These are phyloP conservation scores for Hemaris fuciformis DNA, from an alignment of 2,888 invertebrate species.

Conservation along the genomic window DNA sequence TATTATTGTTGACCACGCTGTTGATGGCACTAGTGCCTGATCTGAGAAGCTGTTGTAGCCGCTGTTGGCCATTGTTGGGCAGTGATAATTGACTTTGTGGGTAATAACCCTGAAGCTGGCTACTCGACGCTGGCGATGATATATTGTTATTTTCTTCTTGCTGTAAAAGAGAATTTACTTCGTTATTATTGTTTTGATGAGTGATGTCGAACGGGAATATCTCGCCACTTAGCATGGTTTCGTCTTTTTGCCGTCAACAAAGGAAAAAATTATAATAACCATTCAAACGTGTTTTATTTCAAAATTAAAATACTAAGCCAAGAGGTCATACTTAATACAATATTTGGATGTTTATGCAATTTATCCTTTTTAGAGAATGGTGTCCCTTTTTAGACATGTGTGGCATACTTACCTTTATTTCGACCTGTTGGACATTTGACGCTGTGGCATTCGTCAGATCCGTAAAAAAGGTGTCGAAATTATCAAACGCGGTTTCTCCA, in stretches of 20 bases:
- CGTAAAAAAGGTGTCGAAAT: constrained; percentile 90
- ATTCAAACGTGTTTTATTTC: too few relatives aligned
- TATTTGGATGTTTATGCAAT: too few relatives aligned
- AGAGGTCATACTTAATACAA: too few relatives aligned
- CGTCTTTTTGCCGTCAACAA: too few relatives aligned
- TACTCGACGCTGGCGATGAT: constrained; percentile 67
- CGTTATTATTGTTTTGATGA: too few relatives aligned
- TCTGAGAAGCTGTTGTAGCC: constrained; percentile 69
- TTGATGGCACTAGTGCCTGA: constrained; percentile 76
- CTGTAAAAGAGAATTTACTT: constrained; percentile 52
- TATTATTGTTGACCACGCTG: constrained; percentile 69
- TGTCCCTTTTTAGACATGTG: too few relatives aligned
- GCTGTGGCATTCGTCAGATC: constrained; percentile 87
- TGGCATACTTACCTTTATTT: constrained; percentile 85
- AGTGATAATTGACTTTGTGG: constrained; percentile 61
- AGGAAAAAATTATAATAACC: too few relatives aligned
- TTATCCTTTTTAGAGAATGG: too few relatives aligned
- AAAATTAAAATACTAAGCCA: too few relatives aligned
- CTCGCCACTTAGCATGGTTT: too few relatives aligned
- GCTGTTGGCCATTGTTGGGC: constrained; percentile 70
- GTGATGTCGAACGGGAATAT: too few relatives aligned
- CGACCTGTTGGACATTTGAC: constrained; percentile 80
- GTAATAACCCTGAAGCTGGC: constrained; percentile 72
- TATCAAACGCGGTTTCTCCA: constrained; percentile 91
- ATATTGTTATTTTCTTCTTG: constrained; percentile 80